Conservation (phyloP, 1,140 invertebrate species). For the Drosophila pseudoobscura region DNA sequence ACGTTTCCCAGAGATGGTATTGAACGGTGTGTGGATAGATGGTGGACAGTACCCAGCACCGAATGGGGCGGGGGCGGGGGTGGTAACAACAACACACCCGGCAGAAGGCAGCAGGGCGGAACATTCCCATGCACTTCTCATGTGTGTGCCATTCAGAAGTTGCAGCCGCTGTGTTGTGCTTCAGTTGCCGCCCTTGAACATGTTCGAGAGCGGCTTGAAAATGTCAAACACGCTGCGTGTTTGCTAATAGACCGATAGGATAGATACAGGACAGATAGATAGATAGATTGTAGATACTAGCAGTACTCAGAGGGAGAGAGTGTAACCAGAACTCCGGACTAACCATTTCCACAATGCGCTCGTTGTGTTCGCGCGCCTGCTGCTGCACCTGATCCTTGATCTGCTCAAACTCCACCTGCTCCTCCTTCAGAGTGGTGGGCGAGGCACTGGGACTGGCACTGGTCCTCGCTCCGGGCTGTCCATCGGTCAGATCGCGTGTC, state of each 20-base stretch:
- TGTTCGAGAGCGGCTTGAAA: conserved; percentile 71
- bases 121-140: conserved; percentile 58
- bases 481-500: conserved; percentile 68
- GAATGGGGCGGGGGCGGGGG: conserved; percentile 4
- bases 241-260: conserved; percentile 54
- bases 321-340: conserved; percentile 23
- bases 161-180: conserved; percentile 24
- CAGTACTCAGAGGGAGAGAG: conserved; percentile 7
- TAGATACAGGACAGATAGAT: conserved; percentile 39
- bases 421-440: conserved; percentile 53
- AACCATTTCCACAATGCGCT: conserved; percentile 83
- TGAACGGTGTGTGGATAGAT: conserved; percentile 18
- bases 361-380: conserved; percentile 72
- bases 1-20: conserved; percentile 42
- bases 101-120: conserved; percentile 10
- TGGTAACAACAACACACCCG: conserved; percentile 34
- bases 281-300: conserved; percentile 35
- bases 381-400: conserved; percentile 76
- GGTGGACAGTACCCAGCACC: conserved; percentile 39
- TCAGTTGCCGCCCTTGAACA: conserved; percentile 74
- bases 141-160: conserved; percentile 5
- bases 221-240: conserved; percentile 72
- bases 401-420: conserved; percentile 69
- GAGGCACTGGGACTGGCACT: conserved; percentile 52
- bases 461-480: conserved; percentile 44